Evolutionary conservation across 2,888 invertebrate genomes (phyloP).

Genomic region (Carterocephalus palaemon): DNA sequence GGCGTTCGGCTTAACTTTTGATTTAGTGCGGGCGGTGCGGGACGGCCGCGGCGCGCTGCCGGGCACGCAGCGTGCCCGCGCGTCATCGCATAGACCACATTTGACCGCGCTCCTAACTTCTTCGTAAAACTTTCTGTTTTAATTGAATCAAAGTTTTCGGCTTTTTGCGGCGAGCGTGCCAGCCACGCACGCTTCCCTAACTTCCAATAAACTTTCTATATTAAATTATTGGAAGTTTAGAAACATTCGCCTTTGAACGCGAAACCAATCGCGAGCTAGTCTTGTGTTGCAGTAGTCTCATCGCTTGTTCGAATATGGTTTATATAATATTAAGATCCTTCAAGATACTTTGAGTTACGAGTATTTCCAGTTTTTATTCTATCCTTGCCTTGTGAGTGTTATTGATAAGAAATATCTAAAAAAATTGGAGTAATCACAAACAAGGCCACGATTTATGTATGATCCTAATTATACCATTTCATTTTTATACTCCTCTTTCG

Average conservation of each 20-base stretch:
- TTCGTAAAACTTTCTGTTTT: constrained; percentile 73
- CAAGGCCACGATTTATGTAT: constrained; percentile 2
- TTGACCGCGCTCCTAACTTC: constrained; percentile 58
- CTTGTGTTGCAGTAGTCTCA: constrained; percentile 56
- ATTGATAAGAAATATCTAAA: too few species aligned
- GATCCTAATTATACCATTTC: too few species aligned
- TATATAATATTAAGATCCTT: too few species aligned
- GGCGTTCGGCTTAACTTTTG: constrained; percentile 41
- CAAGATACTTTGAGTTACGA: too few species aligned
- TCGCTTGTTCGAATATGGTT: constrained; percentile 23
- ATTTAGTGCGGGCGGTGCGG: constrained; percentile 46
- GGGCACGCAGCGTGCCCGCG: constrained; percentile 21
- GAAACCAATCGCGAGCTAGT: constrained; percentile 66
- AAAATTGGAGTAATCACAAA: too few species aligned
- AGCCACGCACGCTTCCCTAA: constrained; percentile 72
- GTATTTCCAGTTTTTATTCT: too few species aligned
- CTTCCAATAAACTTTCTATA: constrained; percentile 73
- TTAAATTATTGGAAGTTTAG: constrained; percentile 78
- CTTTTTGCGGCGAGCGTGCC: constrained; percentile 76
- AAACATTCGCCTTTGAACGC: constrained; percentile 74
- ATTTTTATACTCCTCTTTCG: too few species aligned
- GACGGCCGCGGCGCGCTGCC: constrained; percentile 7
- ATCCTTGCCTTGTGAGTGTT: too few species aligned
- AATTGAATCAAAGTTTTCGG: constrained; percentile 78
- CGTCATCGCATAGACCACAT: constrained; percentile 32